Evolutionary conservation across 1,140 invertebrate genomes (phyloP).

Genomic region (Aplysia californica): DNA sequence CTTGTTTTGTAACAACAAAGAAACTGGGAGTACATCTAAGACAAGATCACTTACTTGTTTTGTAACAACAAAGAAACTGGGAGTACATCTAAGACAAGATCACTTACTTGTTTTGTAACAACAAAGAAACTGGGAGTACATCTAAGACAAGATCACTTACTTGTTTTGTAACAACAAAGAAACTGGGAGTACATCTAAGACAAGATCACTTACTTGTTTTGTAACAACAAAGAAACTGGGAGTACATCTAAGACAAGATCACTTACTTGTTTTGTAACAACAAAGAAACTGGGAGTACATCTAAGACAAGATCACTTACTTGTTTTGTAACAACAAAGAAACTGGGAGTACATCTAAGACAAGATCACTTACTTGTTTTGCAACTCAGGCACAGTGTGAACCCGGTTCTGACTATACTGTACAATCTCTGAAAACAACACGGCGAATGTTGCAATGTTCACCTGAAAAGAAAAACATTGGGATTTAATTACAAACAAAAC

Average conservation of each 20-base stretch:
- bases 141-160: neutral
- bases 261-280: neutral
- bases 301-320: neutral
- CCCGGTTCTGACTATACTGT: slow-evolving; percentile 97
- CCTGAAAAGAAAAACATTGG: slow-evolving; percentile 50
- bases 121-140: too few species aligned
- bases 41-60: too few species aligned
- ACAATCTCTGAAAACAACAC: slow-evolving; percentile 97
- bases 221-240: neutral
- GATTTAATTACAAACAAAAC: neutral
- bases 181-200: neutral
- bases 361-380: slow-evolving; percentile 82
- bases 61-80: too few species aligned
- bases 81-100: too few species aligned
- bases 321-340: neutral
- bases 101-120: too few species aligned
- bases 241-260: neutral
- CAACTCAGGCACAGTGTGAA: slow-evolving; percentile 93
- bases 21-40: too few species aligned
- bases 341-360: neutral
- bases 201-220: neutral
- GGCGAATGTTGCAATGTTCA: slow-evolving; percentile 90
- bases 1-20: too few species aligned
- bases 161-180: neutral
- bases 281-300: neutral